Base-by-base conservation (phyloP, 2,797 vertebrate species). In the Aulostomus chinensis region DNA sequence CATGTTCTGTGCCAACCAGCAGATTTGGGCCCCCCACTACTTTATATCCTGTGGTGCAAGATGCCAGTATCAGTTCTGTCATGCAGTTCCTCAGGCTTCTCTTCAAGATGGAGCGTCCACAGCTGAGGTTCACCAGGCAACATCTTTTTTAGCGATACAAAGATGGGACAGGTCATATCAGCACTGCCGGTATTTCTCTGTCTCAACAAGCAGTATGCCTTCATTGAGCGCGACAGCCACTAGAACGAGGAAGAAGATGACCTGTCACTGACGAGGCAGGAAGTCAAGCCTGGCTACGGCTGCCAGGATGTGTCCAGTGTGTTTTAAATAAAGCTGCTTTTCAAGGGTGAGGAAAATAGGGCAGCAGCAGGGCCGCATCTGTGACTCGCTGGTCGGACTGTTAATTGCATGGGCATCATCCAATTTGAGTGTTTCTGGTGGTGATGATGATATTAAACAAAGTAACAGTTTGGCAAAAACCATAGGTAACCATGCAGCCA, bases 151-250 rank as follows among this genome's bases (percentile, higher is more conserved):
- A 53, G 12, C 32, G 43, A 54, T 35, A 41, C 28, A 48, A 15
- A 30, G 71, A 64, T 8, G 28, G 45, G 49, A 38, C 62, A 48
- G 49, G 52, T 63, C 38, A n/a, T 9, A 11, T 29, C n/a, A 40
- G 15, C 36, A 58, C 66, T 48, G 21, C 46, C 46, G 58, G 49
- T 67, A 11, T 56, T 55, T 60, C 20, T 65, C 37, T 42, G 37
- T 59, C 34, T 36, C 24, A 37, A 64, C 51, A 28, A 9, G 57
- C 73, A 28, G 31, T 49, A 14, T 56, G 9, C 9, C 13, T 28
- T 66, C 40, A 73, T 80, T 57, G 24, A 17, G 25, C 42, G 45
- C 75, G 71, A 73, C 73, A 67, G 72, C 46, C 7, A 36, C 57
- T 67, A 56, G 61, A 73, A 20, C 32, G 31, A 28, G 12, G 30